Conservation (phyloP, 64 coral and sea anemone species). For the Montipora capricornis region DNA sequence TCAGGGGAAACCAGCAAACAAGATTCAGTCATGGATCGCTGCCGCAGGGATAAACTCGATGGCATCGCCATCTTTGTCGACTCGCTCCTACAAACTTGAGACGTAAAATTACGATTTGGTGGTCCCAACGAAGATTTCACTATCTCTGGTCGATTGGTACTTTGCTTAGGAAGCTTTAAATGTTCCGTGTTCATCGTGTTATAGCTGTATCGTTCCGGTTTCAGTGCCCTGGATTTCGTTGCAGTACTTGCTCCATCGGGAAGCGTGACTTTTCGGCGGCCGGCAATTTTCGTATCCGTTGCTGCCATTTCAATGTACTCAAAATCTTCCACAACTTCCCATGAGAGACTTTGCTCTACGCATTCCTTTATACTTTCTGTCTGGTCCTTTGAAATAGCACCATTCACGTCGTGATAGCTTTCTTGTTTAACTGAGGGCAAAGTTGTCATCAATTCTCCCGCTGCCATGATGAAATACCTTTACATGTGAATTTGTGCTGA, state of each 20-base stretch:
- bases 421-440: conserved; percentile 11
- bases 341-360: not conserved
- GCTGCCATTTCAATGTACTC: not conserved
- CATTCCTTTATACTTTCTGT: not conserved
- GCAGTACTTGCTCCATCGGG: not conserved
- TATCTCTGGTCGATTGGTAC: not conserved
- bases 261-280: not conserved
- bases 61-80: not conserved
- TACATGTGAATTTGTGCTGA: no score
- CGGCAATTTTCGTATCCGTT: not conserved
- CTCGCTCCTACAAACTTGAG: not conserved
- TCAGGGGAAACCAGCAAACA: not conserved
- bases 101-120: not conserved
- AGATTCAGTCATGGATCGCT: conserved; percentile 1
- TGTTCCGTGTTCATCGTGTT: not conserved
- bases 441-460: not conserved
- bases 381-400: not conserved
- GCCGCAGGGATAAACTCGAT: not conserved
- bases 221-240: not conserved
- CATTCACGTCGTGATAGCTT: not conserved
- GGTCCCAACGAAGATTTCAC: not conserved
- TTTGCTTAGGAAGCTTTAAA: not conserved
- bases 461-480: conserved; percentile 18
- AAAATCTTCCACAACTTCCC: not conserved
- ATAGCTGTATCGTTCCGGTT: not conserved